Evolutionary conservation across 2,797 vertebrate species (phyloP), one percentile per base, ranked within the genome.

Genomic region (Anniella stebbinsi): DNA sequence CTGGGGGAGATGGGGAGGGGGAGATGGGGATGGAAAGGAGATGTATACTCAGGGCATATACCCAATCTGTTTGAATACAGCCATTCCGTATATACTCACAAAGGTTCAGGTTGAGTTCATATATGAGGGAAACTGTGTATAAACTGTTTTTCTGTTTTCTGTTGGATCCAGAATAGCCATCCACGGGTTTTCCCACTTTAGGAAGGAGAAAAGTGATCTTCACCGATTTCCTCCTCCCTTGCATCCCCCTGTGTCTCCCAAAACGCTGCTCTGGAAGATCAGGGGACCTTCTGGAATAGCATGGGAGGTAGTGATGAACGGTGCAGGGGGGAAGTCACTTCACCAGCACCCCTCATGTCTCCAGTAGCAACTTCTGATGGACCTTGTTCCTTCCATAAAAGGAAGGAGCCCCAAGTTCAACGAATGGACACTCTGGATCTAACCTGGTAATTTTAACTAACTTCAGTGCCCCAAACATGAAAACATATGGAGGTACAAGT

Each of bases 401-500:
- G 80, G 18, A 81, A 81, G 57, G n/a, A 63, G 17, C 36, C 21
- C 13, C 21, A 57, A 18, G 36, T 25, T 81, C 45, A 51, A 23
- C 36, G 54, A 63, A 63, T 38, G 21, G 80, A 38, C n/a, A 23
- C 11, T 48, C 21, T 18, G 60, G 60, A 77, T 12, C 25, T 81
- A 36, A 36, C 15, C 18, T n/a, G 28, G 11, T n/a, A 70, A 88
- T 80, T 80, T 70, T 70, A 80, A 25, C n/a, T 70, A 28, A 91
- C 76, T 23, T 36, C 87, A 93, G 86, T 41, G 8, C 7, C 63
- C 30, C 2, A 48, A 54, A 80, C 48, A 48, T 63, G 72, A 30
- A 90, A 86, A 88, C 77, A 48, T 7, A 83, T 88, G 90, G 10
- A 45, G 86, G 91, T 89, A 86, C 1, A 72, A 17, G 36, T 87